Conservation (phyloP, 2,797 vertebrate species). For the Alosa sapidissima region DNA sequence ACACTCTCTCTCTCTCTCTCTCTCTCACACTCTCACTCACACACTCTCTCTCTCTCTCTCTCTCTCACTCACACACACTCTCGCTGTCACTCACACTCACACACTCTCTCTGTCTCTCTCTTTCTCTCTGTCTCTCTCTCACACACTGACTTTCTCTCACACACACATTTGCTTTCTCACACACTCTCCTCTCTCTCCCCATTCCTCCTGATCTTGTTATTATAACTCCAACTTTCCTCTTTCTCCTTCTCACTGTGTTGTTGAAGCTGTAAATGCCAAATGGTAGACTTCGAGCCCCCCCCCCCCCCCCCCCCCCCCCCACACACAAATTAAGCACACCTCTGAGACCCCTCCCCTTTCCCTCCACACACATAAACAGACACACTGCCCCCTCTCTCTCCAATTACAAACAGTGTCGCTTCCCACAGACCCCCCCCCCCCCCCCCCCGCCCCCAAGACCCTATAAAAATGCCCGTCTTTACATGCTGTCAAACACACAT, state of each 20-base stretch:
- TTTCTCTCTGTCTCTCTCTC: neutral
- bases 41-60: no score
- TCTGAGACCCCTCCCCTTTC: no score
- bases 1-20: no score
- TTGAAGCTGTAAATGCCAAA: neutral
- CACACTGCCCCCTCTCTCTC: neutral
- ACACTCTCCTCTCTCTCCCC: no score
- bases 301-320: neutral
- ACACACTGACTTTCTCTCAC: no score
- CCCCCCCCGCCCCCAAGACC: neutral
- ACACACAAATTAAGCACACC: no score
- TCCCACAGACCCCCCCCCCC: neutral
- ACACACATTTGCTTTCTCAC: no score
- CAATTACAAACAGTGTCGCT: neutral
- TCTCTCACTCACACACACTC: neutral
- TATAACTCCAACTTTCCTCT: neutral
- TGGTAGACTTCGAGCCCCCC: neutral
- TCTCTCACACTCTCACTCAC: no score
- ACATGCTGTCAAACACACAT: neutral
- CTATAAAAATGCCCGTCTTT: neutral
- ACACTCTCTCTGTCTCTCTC: neutral
- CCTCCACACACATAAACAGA: neutral
- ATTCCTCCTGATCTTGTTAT: no score
- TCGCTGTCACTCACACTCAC: conserved; percentile 31
- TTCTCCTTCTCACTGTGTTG: neutral